Percentiles rank a stretch among this genome's conserved stretches.
Conservation (phyloP, 2,113 vertebrate genomes). For the Daboia siamensis region DNA sequence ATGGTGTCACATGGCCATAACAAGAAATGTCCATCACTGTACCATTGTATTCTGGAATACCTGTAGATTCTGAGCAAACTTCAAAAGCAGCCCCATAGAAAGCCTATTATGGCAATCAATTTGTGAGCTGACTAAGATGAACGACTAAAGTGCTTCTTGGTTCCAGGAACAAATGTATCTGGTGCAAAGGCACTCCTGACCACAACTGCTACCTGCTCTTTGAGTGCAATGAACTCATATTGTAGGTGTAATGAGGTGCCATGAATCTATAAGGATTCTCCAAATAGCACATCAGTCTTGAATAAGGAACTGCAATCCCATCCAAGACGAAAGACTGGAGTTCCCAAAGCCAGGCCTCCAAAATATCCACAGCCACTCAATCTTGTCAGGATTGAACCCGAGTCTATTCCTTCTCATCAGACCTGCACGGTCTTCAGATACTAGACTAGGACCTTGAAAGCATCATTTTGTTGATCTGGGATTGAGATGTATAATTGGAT, state of each 20-base stretch:
- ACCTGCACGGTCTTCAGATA: not conserved
- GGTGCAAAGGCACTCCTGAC: not conserved
- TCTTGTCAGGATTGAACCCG: not conserved
- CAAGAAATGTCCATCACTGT: not conserved
- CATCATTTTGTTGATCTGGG: not conserved
- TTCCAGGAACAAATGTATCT: not conserved
- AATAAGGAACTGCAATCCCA: not conserved
- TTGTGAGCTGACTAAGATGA: not conserved
- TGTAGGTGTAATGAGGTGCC: not conserved
- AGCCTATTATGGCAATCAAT: not conserved
- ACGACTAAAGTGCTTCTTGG: not conserved
- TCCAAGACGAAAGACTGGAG: not conserved
- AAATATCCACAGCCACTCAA: not conserved
- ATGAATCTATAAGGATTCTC: not conserved
- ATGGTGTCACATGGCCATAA: not conserved
- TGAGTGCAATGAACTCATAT: not conserved
- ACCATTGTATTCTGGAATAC: not conserved
- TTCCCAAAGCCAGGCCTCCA: not conserved
- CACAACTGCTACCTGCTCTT: not conserved
- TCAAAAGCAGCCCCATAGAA: not conserved
- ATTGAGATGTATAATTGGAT: not conserved
- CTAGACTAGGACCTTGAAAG: not conserved
- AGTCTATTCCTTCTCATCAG: not conserved
- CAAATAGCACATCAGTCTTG: not conserved
- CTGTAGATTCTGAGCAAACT: not conserved